Conservation (phyloP, 2,888 invertebrate genomes). For the Baronia brevicornis region DNA sequence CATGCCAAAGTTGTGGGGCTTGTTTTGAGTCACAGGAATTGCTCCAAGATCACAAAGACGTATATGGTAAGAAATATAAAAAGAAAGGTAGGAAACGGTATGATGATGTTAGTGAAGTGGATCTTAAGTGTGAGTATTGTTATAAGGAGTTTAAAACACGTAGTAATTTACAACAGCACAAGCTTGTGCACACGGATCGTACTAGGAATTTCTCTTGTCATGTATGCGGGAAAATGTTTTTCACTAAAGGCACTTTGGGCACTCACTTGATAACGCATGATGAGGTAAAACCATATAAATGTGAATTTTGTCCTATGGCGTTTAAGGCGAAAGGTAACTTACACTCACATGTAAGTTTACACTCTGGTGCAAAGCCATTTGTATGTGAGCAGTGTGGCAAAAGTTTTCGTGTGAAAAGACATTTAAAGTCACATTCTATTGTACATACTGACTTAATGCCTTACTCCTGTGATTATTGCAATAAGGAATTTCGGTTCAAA, state of each 20-base stretch:
- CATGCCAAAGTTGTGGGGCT: constrained; percentile 50
- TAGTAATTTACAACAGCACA: constrained; percentile 55
- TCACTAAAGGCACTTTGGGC: constrained; percentile 58
- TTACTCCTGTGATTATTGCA: constrained; percentile 55
- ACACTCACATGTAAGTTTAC: constrained; percentile 54
- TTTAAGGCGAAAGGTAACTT: constrained; percentile 62
- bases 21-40: constrained; percentile 43
- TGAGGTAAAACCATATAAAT: constrained; percentile 56
- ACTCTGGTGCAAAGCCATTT: constrained; percentile 58
- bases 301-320: constrained; percentile 57
- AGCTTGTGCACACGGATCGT: constrained; percentile 59
- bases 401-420: constrained; percentile 59
- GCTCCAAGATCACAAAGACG: constrained; percentile 47
- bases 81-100: constrained; percentile 26
- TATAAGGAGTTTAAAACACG: constrained; percentile 55
- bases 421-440: constrained; percentile 66
- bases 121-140: constrained; percentile 55
- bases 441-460: constrained; percentile 66
- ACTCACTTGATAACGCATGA: constrained; percentile 62
- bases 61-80: constrained; percentile 34
- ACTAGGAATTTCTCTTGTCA: constrained; percentile 61
- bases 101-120: constrained; percentile 20
- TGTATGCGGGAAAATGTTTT: constrained; percentile 67
- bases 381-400: constrained; percentile 67
- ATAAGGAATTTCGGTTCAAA: constrained; percentile 63